These are phyloP conservation scores for Budorcas taxicolor DNA, from an alignment of 2,113 vertebrate species.

Conservation along the genomic window DNA sequence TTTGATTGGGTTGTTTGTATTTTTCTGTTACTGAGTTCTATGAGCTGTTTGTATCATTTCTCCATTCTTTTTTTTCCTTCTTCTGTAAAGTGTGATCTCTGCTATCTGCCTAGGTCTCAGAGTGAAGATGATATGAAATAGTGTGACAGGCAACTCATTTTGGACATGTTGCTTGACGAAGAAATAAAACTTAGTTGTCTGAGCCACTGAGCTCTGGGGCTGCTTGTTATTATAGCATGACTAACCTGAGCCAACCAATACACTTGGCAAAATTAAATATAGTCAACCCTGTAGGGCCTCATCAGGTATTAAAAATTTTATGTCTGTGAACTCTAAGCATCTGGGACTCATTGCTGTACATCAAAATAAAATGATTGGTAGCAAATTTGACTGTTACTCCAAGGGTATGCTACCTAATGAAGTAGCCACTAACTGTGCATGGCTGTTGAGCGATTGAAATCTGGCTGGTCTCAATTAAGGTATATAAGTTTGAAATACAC, in stretches of 20 bases:
- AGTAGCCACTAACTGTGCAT: fast-evolving
- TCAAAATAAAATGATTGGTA: not conserved
- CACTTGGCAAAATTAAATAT: not conserved
- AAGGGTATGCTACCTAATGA: too few relatives aligned
- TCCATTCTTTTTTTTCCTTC: not conserved
- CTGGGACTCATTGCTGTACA: not conserved
- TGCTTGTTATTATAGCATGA: not conserved
- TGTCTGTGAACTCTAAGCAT: not conserved
- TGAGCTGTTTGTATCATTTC: not conserved
- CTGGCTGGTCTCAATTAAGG: not conserved
- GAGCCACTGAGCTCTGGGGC: not conserved
- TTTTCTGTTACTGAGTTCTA: not conserved
- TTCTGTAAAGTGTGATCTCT: not conserved
- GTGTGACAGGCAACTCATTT: not conserved
- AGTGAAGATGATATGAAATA: not conserved
- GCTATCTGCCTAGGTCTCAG: not conserved
- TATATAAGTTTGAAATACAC: not conserved
- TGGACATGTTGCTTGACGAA: fast-evolving
- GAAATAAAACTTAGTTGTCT: not conserved
- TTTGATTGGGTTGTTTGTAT: not conserved
- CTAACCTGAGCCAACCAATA: not conserved
- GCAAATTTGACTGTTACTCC: not conserved
- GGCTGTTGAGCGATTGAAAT: too few relatives aligned
- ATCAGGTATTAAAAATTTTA: not conserved
- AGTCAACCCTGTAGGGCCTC: not conserved